Conservation (phyloP, 2,888 invertebrate species). For the Drosophila acutilabella region DNA sequence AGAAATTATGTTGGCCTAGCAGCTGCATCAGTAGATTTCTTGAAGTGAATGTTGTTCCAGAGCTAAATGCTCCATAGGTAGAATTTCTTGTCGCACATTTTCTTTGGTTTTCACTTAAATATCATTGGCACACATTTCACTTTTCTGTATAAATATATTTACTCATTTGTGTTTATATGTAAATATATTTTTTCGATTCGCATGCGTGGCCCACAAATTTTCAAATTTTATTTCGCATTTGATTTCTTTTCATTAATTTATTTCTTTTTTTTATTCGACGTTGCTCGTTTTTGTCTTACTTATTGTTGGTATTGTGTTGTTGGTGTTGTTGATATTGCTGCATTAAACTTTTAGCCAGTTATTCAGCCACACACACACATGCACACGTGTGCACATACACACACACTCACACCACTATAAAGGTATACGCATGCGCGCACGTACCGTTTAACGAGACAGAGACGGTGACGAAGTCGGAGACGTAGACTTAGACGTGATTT, state of each 20-base stretch:
- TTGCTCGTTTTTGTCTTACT: slow-evolving; percentile 54
- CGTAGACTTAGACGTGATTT: slow-evolving; percentile 47
- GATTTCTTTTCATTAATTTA: slow-evolving; percentile 67
- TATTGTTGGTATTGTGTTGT: slow-evolving; percentile 39
- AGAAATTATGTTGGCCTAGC: slow-evolving; percentile 54
- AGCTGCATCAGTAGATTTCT: slow-evolving; percentile 21
- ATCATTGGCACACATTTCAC: slow-evolving; percentile 37
- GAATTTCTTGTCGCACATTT: slow-evolving; percentile 21
- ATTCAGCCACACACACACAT: slow-evolving; percentile 28
- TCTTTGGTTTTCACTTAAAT: slow-evolving; percentile 32
- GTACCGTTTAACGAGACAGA: slow-evolving; percentile 66
- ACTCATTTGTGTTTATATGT: not conserved
- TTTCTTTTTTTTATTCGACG: slow-evolving; percentile 37
- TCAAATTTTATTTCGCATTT: slow-evolving; percentile 62
- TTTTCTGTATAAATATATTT: slow-evolving; percentile 29
- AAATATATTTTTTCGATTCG: slow-evolving; percentile 28
- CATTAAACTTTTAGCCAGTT: slow-evolving; percentile 71
- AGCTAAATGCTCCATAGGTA: not conserved
- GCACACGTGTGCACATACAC: slow-evolving; percentile 22
- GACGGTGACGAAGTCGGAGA: slow-evolving; percentile 36
- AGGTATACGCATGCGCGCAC: slow-evolving; percentile 62
- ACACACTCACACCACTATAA: slow-evolving; percentile 25
- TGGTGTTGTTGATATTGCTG: slow-evolving; percentile 52
- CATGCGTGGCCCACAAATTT: slow-evolving; percentile 70
- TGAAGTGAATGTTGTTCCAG: slow-evolving; percentile 42